Base-by-base conservation (phyloP, 2,797 vertebrate species). In the Garrulus glandarius region DNA sequence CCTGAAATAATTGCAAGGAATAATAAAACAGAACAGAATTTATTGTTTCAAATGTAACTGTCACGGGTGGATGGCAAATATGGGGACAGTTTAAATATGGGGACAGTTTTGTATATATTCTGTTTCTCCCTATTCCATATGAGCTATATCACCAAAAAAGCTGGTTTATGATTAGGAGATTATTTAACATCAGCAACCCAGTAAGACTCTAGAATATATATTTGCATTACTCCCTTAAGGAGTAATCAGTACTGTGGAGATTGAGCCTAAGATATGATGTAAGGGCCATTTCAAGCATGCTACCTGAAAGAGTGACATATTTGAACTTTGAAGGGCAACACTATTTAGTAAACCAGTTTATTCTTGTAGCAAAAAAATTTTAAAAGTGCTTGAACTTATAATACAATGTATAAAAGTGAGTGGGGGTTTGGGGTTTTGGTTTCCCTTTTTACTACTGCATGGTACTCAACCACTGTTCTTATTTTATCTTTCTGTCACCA, bases 401-500 rank as follows among this genome's bases (percentile, higher is more conserved):
- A 41, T 60, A 11, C n/a, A 34, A 32, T 0, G 0, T 59, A 30
- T 50, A 34, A 39, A 89, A 80, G 21, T n/a, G 13, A 59, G 4
- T 4, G 4, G 4, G 6, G 3, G 0, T 1, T 15, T 39, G 19
- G 4, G 1, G 11, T 36, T 71, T 50, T 21, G 13, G 10, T 3
- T 57, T 84, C 49, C 60, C 26, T 50, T 70, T 57, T 56, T n/a
- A 23, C 6, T 72, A 11, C 10, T 55, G n/a, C 11, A 16, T 63
- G 8, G 2, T 63, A 36, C 18, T 41, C 24, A 81, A 23, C 17
- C 7, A 46, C 22, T 26, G 5, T 36, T 76, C 5, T 69, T 80
- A 6, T 78, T 95, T 95, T 91, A 9, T 65, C 43, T 92, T 94
- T 97, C 79, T 95, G 20, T 91, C 95, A 91, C 86, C 82, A 99